phyloP scores from a whole-genome alignment of 1,140 invertebrate genomes.

The Conopomorpha cramerella region DNA sequence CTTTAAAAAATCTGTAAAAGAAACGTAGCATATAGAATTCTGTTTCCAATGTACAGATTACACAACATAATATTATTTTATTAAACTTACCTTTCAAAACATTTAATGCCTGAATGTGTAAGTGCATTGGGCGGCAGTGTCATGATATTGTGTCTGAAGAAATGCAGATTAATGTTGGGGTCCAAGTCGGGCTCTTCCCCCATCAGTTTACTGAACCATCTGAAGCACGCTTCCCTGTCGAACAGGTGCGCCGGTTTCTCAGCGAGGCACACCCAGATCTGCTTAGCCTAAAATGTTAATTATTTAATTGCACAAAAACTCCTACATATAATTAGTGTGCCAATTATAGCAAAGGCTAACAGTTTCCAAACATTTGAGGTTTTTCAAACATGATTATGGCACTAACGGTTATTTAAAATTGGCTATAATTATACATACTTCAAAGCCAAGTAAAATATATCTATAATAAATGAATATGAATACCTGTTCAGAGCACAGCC shows the following conservation, averaged over 20 bases:
- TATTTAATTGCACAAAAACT: too few species aligned
- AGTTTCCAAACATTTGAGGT: too few species aligned
- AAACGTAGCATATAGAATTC: too few species aligned
- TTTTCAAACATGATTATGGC: too few species aligned
- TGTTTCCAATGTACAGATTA: too few species aligned
- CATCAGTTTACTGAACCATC: conserved; percentile 99
- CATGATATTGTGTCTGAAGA: conserved; percentile 95
- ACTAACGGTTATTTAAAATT: too few species aligned
- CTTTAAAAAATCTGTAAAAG: conserved; percentile 87
- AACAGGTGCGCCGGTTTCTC: conserved; percentile 89
- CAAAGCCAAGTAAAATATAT: too few species aligned
- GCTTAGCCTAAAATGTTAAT: conserved; percentile 77
- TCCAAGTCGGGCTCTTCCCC: conserved; percentile 96
- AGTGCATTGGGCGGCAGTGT: conserved; percentile 89
- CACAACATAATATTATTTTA: conserved; percentile 6
- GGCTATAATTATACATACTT: too few species aligned
- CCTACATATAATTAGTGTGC: too few species aligned
- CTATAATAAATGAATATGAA: too few species aligned
- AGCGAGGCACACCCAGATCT: conserved; percentile 96
- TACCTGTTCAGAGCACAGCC: conserved; percentile 91
- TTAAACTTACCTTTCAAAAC: conserved; percentile 58
- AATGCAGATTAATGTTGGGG: conserved; percentile 94
- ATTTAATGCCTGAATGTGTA: conserved; percentile 96
- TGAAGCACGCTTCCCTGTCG: conserved; percentile 96
- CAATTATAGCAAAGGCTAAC: too few species aligned